These are phyloP conservation scores for Poeciliopsis prolifica DNA, from an alignment of 2,113 vertebrate species.

Conservation along the genomic window DNA sequence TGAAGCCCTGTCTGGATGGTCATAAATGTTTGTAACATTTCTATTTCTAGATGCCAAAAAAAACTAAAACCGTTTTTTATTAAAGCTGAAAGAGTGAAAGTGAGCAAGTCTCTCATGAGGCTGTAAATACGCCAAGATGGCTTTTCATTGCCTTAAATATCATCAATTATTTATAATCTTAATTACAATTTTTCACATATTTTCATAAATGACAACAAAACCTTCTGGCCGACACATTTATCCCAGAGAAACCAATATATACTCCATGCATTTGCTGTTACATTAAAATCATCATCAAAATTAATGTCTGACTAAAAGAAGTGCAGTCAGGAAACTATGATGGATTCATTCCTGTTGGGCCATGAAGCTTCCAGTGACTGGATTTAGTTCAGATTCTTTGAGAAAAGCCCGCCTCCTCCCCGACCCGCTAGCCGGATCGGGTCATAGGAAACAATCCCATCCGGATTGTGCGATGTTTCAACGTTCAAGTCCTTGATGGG, in stretches of 20 bases:
- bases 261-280: neutral
- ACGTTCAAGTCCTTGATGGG: neutral
- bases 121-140: neutral
- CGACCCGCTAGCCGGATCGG: neutral
- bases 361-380: neutral
- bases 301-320: neutral
- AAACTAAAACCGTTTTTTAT: neutral
- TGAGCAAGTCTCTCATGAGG: neutral
- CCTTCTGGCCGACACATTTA: neutral
- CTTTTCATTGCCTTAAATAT: neutral
- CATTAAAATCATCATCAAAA: neutral
- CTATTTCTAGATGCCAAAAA: neutral
- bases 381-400: slow-evolving; percentile 5
- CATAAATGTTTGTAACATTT: neutral
- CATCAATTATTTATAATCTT: neutral
- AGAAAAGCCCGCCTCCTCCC: neutral
- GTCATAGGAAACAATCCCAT: neutral
- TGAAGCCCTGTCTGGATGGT: neutral
- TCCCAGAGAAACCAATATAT: neutral
- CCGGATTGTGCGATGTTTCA: neutral
- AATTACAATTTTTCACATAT: neutral
- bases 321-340: neutral
- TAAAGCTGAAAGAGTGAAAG: neutral
- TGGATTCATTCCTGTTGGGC: slow-evolving; percentile 33
- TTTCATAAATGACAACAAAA: neutral